Conservation (phyloP, 2,113 vertebrate genomes). For the Leucoraja erinaceus region DNA sequence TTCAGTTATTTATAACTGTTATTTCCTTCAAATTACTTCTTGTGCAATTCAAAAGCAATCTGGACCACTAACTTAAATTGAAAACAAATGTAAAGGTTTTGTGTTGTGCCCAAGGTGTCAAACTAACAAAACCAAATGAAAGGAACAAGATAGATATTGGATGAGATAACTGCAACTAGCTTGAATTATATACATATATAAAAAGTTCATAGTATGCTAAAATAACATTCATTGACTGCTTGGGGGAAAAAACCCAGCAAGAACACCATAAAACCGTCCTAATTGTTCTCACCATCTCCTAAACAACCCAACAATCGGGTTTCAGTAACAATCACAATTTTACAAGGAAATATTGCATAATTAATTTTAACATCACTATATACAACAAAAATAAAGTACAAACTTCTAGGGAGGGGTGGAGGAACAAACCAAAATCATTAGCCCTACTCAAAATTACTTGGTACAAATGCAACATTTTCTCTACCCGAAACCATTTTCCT, state of each 20-base stretch:
- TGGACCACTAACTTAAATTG: not conserved
- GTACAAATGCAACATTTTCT: not conserved
- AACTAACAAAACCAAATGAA: not conserved
- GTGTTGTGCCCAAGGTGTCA: not conserved
- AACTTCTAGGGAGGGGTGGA: not conserved
- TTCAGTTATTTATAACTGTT: not conserved
- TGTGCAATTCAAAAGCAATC: not conserved
- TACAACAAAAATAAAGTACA: not conserved
- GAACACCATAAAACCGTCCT: not conserved
- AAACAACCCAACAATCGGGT: not conserved
- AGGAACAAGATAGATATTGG: not conserved
- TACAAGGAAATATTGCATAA: not conserved
- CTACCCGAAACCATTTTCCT: not conserved
- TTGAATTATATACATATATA: not conserved
- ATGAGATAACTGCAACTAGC: not conserved
- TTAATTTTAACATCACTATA: not conserved
- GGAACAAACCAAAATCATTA: not conserved
- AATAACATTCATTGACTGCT: not conserved
- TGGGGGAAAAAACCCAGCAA: not conserved
- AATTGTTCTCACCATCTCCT: not conserved
- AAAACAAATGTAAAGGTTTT: not conserved
- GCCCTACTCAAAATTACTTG: not conserved
- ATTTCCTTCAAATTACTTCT: not conserved
- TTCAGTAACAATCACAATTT: not conserved
- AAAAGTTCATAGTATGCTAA: not conserved